Base-by-base conservation (phyloP, 35 echinoderm and acorn worm genomes). In the Eucidaris tribuloides region DNA sequence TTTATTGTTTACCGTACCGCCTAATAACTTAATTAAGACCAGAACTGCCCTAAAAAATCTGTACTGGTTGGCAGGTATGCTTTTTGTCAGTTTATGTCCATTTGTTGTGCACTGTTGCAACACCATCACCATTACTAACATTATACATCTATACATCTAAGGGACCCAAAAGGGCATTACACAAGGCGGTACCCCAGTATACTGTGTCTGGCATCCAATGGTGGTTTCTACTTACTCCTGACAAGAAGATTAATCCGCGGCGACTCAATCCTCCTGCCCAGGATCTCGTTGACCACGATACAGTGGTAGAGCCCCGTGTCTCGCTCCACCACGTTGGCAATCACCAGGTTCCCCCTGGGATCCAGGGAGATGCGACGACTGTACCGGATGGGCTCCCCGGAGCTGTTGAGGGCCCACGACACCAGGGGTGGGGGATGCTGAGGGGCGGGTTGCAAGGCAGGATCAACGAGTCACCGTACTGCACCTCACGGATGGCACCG, bases 301-400 rank as follows among this genome's bases (percentile, higher is more conserved):
- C 68, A 74, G 40, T 74, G 30, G 37, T 74, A 74, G 14, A 74
- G 37, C 18, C 68, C 68, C n/a, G 68, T 74, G 37, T 74, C 68
- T 36, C 44, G 68, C 68, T 74, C 68, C 68, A n/a, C 68, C 15
- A 44, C 40, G 14, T 11, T 18, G 2, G 68, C 68, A 35, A 74
- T 74, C 1, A 74, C 38, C 36, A 74, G 37, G 68, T 74, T 74
- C 24, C 68, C 68, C 68, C 44, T 74, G 20, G 68, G 41, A 74
- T 74, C 68, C 34, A 42, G 68, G 41, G 68, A 74, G 29, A 74
- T n/a, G 24, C 68, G 68, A 25, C 68, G 36, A 40, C 68, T 74
- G 40, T 74, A 44, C n/a, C 37, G 15, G 36, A 74, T 74, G 68
- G 68, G 68, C 24, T 74, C 68, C 24, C 28, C 68, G 7, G 68